Conservation (phyloP, 2,113 vertebrate species). For the Erinaceus europaeus region DNA sequence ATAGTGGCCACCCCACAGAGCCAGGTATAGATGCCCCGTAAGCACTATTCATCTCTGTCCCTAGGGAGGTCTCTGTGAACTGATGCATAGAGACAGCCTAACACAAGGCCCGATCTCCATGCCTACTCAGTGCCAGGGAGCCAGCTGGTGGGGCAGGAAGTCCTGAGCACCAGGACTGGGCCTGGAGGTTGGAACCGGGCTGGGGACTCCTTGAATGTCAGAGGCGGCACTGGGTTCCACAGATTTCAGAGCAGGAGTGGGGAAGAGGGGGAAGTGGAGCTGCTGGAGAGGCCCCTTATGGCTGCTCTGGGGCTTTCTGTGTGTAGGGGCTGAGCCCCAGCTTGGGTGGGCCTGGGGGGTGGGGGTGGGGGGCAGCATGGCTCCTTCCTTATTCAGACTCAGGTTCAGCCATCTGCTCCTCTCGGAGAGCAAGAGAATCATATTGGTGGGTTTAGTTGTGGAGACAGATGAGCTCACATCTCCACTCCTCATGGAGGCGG, state of each 20-base stretch:
- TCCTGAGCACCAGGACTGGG: background rate
- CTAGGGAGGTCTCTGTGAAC: background rate
- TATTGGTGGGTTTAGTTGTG: too few relatives aligned
- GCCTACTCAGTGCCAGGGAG: background rate
- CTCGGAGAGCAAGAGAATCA: background rate
- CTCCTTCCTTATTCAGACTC: slow-evolving; percentile 6
- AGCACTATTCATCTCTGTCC: background rate
- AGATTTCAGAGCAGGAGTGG: background rate
- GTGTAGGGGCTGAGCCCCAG: background rate
- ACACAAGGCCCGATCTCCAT: background rate
- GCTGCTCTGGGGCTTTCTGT: background rate
- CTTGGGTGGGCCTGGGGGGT: too few relatives aligned
- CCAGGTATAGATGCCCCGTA: too few relatives aligned
- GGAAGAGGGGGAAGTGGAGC: background rate
- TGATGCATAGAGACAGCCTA: background rate
- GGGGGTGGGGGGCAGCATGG: too few relatives aligned
- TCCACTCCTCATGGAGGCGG: too few relatives aligned
- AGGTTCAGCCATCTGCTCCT: slow-evolving; percentile 1
- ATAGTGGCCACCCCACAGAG: too few relatives aligned
- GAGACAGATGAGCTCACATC: too few relatives aligned
- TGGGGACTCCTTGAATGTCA: background rate
- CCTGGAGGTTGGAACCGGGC: background rate
- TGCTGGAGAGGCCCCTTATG: fast-evolving
- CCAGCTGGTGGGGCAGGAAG: background rate
- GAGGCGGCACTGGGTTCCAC: background rate